Base-by-base conservation (phyloP, 2,888 invertebrate species). In the Leucania comma region DNA sequence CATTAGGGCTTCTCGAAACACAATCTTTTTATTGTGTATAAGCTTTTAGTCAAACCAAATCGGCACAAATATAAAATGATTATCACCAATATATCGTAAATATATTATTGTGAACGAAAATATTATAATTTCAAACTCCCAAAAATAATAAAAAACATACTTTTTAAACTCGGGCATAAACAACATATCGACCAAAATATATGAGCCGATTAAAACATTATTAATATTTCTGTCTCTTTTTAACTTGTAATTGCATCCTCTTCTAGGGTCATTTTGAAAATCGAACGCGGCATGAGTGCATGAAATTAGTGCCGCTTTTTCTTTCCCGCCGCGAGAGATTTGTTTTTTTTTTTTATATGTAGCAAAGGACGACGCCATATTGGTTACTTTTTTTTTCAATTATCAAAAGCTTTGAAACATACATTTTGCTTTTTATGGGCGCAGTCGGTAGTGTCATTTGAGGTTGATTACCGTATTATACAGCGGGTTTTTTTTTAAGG, bases 281-380 rank as follows among this genome's bases (percentile, higher is more conserved):
- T 92, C 91, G 92, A 93, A 92, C 92, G 88, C 91, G 89, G 90
- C 92, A 74, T 92, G 93, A 93, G 92, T 91, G 93, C 93, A 93
- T 91, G 93, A 92, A 95, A 95, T 95, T 94, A 94, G 94, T 93
- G 86, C 89, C 92, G 93, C 93, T 94, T 93, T 94, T 94, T 94
- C 92, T 93, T 94, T 93, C 94, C 93, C 90, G 90, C 94, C 93
- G 92, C 90, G 81, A 58, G 69, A 64, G 92, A 93, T 95, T 95
- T 94, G 91, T 58, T 79, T 90, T 86, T 88, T 89, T 78, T 92
- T 91, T 91, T 88, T 20, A 87, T 90, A 48, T 71, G 90, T 89
- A 90, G 89, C 88, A 87, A 92, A 92, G 90, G 90, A 90, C 92
- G 89, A 94, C 91, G 94, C 94, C 94, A 94, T 94, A 85, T 89